Conservation (phyloP, 2,797 vertebrate genomes). For the Chelon auratus region DNA sequence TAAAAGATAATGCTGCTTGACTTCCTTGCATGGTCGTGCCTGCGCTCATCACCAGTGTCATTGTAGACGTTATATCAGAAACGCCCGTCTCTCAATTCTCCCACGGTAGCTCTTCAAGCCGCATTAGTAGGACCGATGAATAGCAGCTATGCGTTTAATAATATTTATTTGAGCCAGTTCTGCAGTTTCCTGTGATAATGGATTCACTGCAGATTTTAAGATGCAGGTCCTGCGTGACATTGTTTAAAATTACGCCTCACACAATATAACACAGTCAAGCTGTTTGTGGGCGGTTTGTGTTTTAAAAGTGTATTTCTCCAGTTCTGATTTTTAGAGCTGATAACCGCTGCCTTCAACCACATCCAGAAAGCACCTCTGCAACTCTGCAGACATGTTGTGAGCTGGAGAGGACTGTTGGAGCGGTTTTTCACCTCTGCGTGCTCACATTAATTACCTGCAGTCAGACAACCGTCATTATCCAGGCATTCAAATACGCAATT, state of each 20-base stretch:
- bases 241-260: constrained; percentile 18
- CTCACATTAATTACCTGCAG: constrained; percentile 37
- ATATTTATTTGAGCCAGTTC: constrained; percentile 14
- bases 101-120: neutral
- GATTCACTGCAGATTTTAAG: neutral
- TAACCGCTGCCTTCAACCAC: constrained; percentile 30
- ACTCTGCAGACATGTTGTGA: constrained; percentile 16
- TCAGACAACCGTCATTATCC: constrained; percentile 42
- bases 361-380: constrained; percentile 13
- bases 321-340: constrained; percentile 33
- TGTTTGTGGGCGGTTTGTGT: constrained; percentile 22
- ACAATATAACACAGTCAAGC: constrained; percentile 17
- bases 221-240: neutral
- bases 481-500: constrained; percentile 5
- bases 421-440: constrained; percentile 7
- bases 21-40: constrained; percentile 38
- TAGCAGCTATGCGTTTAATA: neutral
- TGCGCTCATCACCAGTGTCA: constrained; percentile 32
- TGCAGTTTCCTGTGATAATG: neutral
- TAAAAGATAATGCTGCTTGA: constrained; percentile 21
- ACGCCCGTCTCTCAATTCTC: constrained; percentile 9
- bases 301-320: constrained; percentile 32
- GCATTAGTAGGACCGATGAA: neutral
- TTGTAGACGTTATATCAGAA: constrained; percentile 27
- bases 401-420: neutral